Evolutionary conservation across 2,113 vertebrate genomes (phyloP).

Genomic region (Elephas maximus): DNA sequence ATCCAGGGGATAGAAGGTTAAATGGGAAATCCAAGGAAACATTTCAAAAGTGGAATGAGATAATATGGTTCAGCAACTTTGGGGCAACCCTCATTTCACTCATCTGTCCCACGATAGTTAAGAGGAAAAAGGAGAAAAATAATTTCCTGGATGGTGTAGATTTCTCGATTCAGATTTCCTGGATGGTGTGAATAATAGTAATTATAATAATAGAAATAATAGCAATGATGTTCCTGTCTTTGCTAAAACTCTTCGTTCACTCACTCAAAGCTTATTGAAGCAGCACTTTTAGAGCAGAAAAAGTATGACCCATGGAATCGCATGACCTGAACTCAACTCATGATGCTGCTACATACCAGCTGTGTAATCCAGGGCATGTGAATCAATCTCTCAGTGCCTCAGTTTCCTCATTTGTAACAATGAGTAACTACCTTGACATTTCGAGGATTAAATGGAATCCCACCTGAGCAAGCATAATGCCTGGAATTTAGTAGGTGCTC

Average conservation of each 20-base stretch:
- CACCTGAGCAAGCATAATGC: not conserved
- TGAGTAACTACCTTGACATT: not conserved
- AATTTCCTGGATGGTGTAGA: slow-evolving; percentile 7
- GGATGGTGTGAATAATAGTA: not conserved
- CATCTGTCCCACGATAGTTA: not conserved
- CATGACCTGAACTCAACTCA: not conserved
- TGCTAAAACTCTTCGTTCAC: not conserved
- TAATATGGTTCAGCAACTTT: not conserved
- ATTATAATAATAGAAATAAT: slow-evolving; percentile 21
- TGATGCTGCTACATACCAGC: accelerated
- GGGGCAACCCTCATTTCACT: not conserved
- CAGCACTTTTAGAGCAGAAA: not conserved
- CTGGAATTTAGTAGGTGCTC: not conserved
- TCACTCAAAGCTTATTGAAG: not conserved
- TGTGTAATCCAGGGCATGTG: not conserved
- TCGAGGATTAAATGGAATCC: not conserved
- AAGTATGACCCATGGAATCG: not conserved
- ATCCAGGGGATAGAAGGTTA: not conserved
- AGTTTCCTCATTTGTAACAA: not conserved
- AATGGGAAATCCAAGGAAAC: slow-evolving; percentile 51
- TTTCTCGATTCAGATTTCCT: not conserved
- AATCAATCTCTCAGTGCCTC: not conserved
- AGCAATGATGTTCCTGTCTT: not conserved
- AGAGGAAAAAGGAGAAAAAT: not conserved
- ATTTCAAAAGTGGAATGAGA: slow-evolving; percentile 6